Evolutionary conservation across 2,797 vertebrate genomes (phyloP), one percentile per base, ranked within the genome.

Genomic region (Cossypha caffra): DNA sequence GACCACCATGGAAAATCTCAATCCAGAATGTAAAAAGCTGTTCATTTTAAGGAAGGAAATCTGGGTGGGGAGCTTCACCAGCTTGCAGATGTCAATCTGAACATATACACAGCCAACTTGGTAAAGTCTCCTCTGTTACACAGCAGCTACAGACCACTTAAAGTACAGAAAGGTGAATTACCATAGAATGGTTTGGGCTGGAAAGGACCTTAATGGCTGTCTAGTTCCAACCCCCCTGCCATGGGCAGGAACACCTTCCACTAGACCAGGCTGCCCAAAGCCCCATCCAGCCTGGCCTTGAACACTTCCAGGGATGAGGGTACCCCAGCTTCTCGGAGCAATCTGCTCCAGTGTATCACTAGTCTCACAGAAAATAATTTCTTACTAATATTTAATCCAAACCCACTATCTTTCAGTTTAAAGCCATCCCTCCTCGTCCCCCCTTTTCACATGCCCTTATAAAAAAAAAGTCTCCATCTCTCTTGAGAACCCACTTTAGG

Each of bases 41-140:
- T 10, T 61, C 8, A 28, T 55, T 77, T 85, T 58, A 74, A 59
- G 0, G 2, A 77, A 74, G 28, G 35, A 74, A 80, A 59, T 37
- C 40, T 71, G 28, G 7, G 11, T 0, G 1, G 8, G 20, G 35
- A 90, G 17, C 42, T 75, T 72, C 16, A 54, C 12, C 20, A 88
- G 11, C 48, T 61, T 61, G 38, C 57, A 43, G 37, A 24, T 0
- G 4, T 59, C 35, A 58, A 48, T 66, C 47, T 80, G 50, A 54
- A 26, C 18, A 37, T 18, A 33, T 10, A 7, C 0, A 17, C 0
- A 1, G 16, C 3, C 51, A 75, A 13, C 37, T 24, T 43, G 29
- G 50, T 73, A 28, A 89, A 82, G 11, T 17, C 19, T 79, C 35
- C 35, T 64, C 47, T 76, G 25, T 42, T 75, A 80, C 58, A 55